Base-by-base conservation (phyloP, 2,113 vertebrate species). In the Etheostoma spectabile region DNA sequence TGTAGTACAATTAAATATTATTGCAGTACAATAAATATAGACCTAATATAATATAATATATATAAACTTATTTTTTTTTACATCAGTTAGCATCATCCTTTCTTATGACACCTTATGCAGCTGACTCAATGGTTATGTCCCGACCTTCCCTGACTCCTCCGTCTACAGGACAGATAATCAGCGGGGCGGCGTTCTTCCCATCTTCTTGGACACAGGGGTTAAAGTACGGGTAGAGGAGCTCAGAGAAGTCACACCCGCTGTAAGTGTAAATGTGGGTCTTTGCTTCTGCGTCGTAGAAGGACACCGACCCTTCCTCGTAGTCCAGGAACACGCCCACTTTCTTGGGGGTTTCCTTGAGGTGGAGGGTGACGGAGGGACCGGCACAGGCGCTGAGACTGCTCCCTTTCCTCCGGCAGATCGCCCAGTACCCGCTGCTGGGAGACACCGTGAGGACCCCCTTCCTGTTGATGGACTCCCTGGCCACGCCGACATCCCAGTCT, bases 281-380 rank as follows among this genome's bases (percentile, higher is more conserved):
- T 24, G 81, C 30, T 0, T 88, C 89, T 0, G 68, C 91, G 16
- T 96, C 89, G 71, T 95, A 96, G 84, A 96, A 96, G 13, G 96
- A 94, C 67, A 97, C 92, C 0, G 82, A 77, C 0, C 95, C 94
- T 0, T 89, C 93, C 22, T 96, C 93, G 1, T 96, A 95, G 86
- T 97, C 96, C 85, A 97, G 61, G 52, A 96, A 96, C 21, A 96
- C 84, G 0, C 95, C 95, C 0, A 97, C 90, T 16, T 92, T 88
- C 49, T 89, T 89, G 3, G 94, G 95, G 1, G 8, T 86, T 83
- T 84, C 88, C 73, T 6, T 76, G 67, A 83, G 94, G 11, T 22
- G 71, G 82, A 96, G 94, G 21, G 91, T 0, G 45, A 83, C 0
- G 2, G 65, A 66, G 10, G 87, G 89, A 2, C 71, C 2, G 6